Percentiles rank a stretch among this genome's conserved stretches.
These are phyloP conservation scores for Panthera uncia DNA, from an alignment of 2,113 vertebrate species.

Conservation along the genomic window DNA sequence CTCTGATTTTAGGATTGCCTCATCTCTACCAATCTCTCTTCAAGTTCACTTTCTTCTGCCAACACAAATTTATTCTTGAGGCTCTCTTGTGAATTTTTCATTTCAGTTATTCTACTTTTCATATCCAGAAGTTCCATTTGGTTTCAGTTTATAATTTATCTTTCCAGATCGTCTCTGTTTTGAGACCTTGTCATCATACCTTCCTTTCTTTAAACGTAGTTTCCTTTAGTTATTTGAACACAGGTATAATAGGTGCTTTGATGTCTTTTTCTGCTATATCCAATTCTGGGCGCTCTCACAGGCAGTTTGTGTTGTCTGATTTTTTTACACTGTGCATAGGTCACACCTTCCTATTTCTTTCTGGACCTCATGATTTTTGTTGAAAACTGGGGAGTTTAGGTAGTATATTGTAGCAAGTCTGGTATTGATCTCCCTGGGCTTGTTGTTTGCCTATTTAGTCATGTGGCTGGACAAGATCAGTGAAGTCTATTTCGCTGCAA, in stretches of 20 bases:
- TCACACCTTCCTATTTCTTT: not conserved
- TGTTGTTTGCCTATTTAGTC: not conserved
- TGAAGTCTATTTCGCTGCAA: not conserved
- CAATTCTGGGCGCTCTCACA: not conserved
- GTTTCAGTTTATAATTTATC: not conserved
- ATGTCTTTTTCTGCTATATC: not conserved
- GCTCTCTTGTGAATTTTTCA: not conserved
- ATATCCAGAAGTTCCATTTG: not conserved
- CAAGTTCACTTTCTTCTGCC: not conserved
- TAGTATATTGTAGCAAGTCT: not conserved
- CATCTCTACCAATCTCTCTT: not conserved
- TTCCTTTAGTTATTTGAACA: not conserved
- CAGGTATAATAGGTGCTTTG: not conserved
- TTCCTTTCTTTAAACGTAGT: not conserved
- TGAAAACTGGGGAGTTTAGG: not conserved
- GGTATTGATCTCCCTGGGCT: not conserved
- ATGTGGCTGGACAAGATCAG: not conserved
- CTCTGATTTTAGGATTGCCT: not conserved
- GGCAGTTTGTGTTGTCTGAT: not conserved
- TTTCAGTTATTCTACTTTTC: not conserved
- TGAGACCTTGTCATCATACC: not conserved
- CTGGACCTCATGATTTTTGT: not conserved
- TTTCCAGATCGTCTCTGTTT: not conserved
- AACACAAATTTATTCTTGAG: not conserved
- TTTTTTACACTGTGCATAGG: not conserved